phyloP scores from a whole-genome alignment of 2,797 vertebrate species.

The Prionace glauca region DNA sequence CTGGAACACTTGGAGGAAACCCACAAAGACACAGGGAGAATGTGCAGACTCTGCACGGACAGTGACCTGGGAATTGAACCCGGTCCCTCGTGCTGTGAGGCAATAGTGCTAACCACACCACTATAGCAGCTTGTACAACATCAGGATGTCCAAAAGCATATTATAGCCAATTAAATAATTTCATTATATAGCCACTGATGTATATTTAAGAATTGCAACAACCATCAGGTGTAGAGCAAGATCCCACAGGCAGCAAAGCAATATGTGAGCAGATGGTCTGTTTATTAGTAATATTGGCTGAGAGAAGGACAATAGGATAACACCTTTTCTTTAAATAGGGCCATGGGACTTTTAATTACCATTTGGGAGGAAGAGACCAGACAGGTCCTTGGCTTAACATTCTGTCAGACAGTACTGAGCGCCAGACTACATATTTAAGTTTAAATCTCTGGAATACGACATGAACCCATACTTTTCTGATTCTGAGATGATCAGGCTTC shows the following conservation, averaged over 20 bases:
- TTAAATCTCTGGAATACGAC: too few relatives aligned
- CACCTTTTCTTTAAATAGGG: background rate
- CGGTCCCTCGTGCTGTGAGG: too few relatives aligned
- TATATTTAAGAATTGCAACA: background rate
- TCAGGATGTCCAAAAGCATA: background rate
- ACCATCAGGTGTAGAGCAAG: background rate
- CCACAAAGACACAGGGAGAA: too few relatives aligned
- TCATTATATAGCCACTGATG: background rate
- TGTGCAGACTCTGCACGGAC: too few relatives aligned
- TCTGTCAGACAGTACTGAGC: background rate
- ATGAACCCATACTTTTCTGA: too few relatives aligned
- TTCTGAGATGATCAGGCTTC: too few relatives aligned
- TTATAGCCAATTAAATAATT: background rate
- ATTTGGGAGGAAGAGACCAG: background rate
- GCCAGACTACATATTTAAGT: background rate
- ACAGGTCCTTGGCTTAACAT: background rate
- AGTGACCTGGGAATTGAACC: too few relatives aligned
- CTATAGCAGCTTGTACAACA: background rate
- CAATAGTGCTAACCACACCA: too few relatives aligned
- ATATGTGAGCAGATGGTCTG: background rate
- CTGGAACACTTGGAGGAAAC: too few relatives aligned
- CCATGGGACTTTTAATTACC: background rate
- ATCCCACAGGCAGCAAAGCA: background rate
- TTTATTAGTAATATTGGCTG: background rate
- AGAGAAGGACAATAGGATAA: background rate